These are phyloP conservation scores for Ceratina australensis DNA, from an alignment of 1,140 invertebrate species.

Conservation along the genomic window DNA sequence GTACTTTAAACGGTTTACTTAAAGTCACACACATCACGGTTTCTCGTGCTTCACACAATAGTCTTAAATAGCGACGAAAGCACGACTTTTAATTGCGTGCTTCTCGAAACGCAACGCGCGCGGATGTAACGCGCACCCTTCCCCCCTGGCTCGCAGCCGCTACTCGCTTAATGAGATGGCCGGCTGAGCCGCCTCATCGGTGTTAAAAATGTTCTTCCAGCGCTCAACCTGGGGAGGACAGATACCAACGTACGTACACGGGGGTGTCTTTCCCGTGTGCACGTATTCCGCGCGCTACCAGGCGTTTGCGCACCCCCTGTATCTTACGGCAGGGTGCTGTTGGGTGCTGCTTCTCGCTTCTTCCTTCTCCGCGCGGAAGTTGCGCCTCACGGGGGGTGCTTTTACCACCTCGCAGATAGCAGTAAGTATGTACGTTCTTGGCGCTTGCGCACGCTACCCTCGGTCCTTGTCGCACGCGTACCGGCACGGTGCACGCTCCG, in stretches of 20 bases:
- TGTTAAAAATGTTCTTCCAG: conserved; percentile 57
- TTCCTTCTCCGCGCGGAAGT: conserved; percentile 62
- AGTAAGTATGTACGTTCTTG: conserved; percentile 62
- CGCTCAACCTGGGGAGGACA: conserved; percentile 13
- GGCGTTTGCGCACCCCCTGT: conserved; percentile 43
- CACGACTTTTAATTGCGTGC: conserved; percentile 49
- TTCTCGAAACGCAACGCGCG: conserved; percentile 24
- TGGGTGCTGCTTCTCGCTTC: conserved; percentile 38
- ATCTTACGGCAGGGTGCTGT: conserved; percentile 38
- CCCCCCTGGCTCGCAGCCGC: conserved; percentile 5
- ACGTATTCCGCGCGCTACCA: conserved; percentile 42
- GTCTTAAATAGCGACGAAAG: conserved; percentile 32
- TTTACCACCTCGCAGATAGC: conserved; percentile 65
- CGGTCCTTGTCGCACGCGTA: conserved; percentile 27
- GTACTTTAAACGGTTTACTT: conserved; percentile 32
- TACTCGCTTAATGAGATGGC: conserved; percentile 56
- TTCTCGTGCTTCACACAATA: conserved; percentile 11
- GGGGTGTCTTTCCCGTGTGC: conserved; percentile 43
- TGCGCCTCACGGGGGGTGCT: conserved; percentile 63
- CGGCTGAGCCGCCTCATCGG: conserved; percentile 47
- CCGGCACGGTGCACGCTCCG: neutral
- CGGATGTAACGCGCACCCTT: conserved; percentile 13
- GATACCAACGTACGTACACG: conserved; percentile 29
- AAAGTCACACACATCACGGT: neutral
- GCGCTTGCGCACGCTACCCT: conserved; percentile 60